Base-by-base conservation (phyloP, 2,113 vertebrate species). In the Laterallus jamaicensis region DNA sequence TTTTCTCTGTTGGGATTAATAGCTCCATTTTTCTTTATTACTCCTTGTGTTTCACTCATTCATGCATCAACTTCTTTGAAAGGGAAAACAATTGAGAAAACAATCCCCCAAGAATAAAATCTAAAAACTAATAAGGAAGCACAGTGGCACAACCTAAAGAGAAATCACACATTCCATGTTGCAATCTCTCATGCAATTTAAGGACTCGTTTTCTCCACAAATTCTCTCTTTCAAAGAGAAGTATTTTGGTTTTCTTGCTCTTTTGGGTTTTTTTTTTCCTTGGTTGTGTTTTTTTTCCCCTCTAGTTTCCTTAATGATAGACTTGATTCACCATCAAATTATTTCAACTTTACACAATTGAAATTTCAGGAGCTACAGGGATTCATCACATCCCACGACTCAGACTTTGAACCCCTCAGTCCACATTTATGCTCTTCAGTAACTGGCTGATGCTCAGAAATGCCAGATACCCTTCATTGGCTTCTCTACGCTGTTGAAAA, bases 11-110 rank as follows among this genome's bases (percentile, higher is more conserved):
- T 90, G 69, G 76, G 56, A 88, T 96, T 86, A 94, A 86, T 90
- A 96, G 63, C 28, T 85, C 68, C 17, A 78, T 97, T 90, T 95
- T 92, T 88, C 92, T 96, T 92, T 95, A 96, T 96, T 94, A 84
- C 69, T 93, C 62, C 60, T 58, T 1, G 39, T 78, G 49, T 95
- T 95, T 94, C 90, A 93, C 59, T 86, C 74, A 94, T 92, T 95
- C 26, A 40, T 63, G 83, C 52, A 91, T 87, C 85, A 89, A n/a
- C 68, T 86, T 95, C 88, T 94, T 95, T 82, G 77, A 89, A 86
- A 93, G 50, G 86, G 74, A 87, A 93, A 90, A 91, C 67, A 94
- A 90, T 12, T 67, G 60, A 94, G 68, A 90, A 86, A 92, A 88
- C 31, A 73, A 87, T 74, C 19, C 28, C 55, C 16, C 50, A 80